phyloP scores from a whole-genome alignment of 2,113 vertebrate genomes.

The Xiphias gladius region DNA sequence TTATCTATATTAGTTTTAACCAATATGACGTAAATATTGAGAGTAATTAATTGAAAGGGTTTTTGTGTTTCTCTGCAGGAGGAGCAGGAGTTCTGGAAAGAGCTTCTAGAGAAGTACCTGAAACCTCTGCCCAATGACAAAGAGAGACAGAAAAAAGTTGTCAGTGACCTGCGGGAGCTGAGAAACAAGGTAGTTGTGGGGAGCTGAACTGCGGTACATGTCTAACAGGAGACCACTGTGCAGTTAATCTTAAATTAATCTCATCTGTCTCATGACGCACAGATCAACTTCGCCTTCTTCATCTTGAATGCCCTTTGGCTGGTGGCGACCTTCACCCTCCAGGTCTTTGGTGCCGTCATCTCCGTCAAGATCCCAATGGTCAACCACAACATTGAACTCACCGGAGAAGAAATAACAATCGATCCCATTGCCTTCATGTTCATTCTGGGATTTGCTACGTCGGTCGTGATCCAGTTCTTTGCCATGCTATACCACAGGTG shows the following conservation, averaged over 20 bases:
- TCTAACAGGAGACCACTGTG: not conserved
- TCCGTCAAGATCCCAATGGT: conserved; percentile 57
- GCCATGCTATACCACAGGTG: conserved; percentile 79
- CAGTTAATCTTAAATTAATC: not conserved
- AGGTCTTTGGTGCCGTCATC: conserved; percentile 38
- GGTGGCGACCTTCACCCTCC: conserved; percentile 77
- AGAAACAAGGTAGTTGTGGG: conserved; percentile 74
- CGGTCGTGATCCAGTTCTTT: conserved; percentile 67
- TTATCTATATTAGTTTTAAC: not conserved
- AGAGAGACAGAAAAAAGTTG: conserved; percentile 63
- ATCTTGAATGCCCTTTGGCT: conserved; percentile 79
- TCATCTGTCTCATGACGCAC: not conserved
- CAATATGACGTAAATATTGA: not conserved
- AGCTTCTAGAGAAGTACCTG: conserved; percentile 70
- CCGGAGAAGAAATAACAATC: not conserved
- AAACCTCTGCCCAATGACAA: conserved; percentile 73
- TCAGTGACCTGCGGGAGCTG: conserved; percentile 61
- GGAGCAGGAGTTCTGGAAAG: conserved; percentile 71
- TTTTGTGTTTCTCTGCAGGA: conserved; percentile 56
- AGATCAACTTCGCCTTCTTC: conserved; percentile 81
- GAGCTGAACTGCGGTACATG: not conserved
- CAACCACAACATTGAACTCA: not conserved
- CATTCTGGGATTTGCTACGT: conserved; percentile 61
- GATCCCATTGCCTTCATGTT: conserved; percentile 76
- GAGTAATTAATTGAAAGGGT: not conserved